A percentile compares a stretch with the other conserved stretches of the same genome.
Conservation (phyloP, 1,140 invertebrate species). For the Vanessa tameamea region DNA sequence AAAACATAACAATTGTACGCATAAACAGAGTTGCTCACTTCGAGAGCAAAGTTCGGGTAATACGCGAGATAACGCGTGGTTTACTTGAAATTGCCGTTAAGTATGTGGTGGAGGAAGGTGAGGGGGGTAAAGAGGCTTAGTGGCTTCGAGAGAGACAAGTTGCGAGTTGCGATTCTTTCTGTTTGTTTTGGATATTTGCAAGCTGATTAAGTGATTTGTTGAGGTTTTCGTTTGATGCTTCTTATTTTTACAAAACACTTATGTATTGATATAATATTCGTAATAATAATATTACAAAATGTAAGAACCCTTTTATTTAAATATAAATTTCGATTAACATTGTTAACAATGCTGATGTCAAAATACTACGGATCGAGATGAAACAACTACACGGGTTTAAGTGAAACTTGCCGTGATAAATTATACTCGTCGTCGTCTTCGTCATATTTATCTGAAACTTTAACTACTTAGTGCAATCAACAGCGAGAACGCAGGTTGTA, state of each 20-base stretch:
- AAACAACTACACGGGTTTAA: too few species aligned
- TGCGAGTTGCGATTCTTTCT: constrained; percentile 57
- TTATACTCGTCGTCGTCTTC: not conserved
- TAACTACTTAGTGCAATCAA: not conserved
- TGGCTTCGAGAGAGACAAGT: constrained; percentile 58
- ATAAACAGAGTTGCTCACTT: constrained; percentile 43
- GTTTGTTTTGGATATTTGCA: constrained; percentile 63
- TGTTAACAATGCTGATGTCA: too few species aligned
- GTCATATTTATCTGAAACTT: not conserved
- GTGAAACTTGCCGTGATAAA: not conserved
- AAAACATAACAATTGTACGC: constrained; percentile 20
- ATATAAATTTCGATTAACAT: too few species aligned
- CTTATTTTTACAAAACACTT: not conserved
- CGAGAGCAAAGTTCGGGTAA: constrained; percentile 47
- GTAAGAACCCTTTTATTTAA: too few species aligned
- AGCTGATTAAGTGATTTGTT: constrained; percentile 57
- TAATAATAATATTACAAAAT: too few species aligned
- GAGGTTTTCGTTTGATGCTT: constrained; percentile 18
- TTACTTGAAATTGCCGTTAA: constrained; percentile 65
- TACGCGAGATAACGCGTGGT: constrained; percentile 56
- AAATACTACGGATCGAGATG: too few species aligned
- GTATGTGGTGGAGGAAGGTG: constrained; percentile 61
- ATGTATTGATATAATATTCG: too few species aligned
- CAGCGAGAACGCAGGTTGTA: too few species aligned
- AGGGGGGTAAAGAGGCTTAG: constrained; percentile 64